Conservation (phyloP, 2,113 vertebrate genomes). For the Hippocampus comes region DNA sequence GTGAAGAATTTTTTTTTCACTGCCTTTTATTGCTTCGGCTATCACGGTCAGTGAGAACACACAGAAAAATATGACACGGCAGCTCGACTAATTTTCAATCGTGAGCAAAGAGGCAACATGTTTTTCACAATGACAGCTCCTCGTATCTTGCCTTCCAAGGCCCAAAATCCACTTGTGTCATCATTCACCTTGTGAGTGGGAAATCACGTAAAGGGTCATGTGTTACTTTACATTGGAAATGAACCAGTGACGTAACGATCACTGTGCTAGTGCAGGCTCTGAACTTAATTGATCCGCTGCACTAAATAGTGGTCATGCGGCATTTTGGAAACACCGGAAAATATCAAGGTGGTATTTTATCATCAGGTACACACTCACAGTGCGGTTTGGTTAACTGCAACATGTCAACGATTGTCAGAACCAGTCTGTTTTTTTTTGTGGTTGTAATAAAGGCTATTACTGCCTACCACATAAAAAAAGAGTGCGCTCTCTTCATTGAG, state of each 20-base stretch:
- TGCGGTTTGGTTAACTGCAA: neutral
- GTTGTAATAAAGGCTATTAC: neutral
- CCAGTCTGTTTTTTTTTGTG: neutral
- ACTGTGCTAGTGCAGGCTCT: too few relatives aligned
- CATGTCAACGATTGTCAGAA: neutral
- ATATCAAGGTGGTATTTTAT: neutral
- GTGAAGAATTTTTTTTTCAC: neutral
- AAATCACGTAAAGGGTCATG: neutral
- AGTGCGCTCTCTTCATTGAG: neutral
- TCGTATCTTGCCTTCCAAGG: neutral
- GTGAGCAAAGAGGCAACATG: slow-evolving; percentile 1
- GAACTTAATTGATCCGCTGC: too few relatives aligned
- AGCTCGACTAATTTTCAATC: slow-evolving; percentile 17
- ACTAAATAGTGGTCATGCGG: neutral
- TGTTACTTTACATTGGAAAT: neutral
- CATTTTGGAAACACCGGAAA: neutral
- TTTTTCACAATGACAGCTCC: neutral
- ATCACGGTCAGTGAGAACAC: slow-evolving; percentile 21
- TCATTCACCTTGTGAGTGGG: neutral
- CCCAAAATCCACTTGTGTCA: neutral
- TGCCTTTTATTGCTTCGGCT: slow-evolving; percentile 30
- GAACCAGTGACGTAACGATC: neutral
- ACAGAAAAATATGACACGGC: slow-evolving; percentile 18
- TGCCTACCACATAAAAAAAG: neutral
- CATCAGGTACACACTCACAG: neutral